A percentile compares a stretch with the other conserved stretches of the same genome.
Evolutionary conservation across 2,113 vertebrate species (phyloP).

Genomic region (Triplophysa dalaica): DNA sequence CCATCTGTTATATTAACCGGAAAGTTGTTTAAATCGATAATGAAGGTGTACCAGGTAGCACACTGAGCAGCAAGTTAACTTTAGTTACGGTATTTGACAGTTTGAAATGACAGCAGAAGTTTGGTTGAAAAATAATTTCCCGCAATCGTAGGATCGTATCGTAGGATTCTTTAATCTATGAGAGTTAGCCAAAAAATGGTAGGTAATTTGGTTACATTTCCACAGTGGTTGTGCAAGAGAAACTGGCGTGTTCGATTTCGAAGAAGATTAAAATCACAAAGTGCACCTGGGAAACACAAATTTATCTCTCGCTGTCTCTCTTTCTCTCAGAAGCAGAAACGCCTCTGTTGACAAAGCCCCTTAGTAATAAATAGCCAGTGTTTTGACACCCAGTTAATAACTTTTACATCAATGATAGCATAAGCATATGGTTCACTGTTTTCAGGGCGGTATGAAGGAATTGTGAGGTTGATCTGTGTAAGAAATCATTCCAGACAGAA

Average conservation of each 20-base stretch:
- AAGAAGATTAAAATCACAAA: neutral
- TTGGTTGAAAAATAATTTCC: too few relatives aligned
- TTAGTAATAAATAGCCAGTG: conserved; percentile 37
- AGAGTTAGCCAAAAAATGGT: too few relatives aligned
- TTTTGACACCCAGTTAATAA: conserved; percentile 62
- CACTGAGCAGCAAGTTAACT: conserved; percentile 59
- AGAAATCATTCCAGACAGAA: neutral
- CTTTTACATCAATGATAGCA: conserved; percentile 65
- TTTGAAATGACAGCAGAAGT: too few relatives aligned
- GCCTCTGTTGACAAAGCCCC: neutral
- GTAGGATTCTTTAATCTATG: too few relatives aligned
- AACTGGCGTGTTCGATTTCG: neutral
- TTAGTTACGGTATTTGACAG: neutral
- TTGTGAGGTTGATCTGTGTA: neutral
- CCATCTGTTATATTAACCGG: too few relatives aligned
- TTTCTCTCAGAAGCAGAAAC: conserved; percentile 46
- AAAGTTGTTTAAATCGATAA: neutral
- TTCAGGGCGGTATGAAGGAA: conserved; percentile 9
- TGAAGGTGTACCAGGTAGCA: conserved; percentile 61
- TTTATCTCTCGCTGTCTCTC: conserved; percentile 50
- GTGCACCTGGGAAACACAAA: conserved; percentile 60
- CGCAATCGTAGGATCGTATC: too few relatives aligned
- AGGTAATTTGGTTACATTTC: too few relatives aligned
- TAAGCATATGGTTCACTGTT: conserved; percentile 58
- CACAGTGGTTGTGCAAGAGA: too few relatives aligned